Conservation (phyloP, 2,797 vertebrate species). For the Smutsia temminckii region DNA sequence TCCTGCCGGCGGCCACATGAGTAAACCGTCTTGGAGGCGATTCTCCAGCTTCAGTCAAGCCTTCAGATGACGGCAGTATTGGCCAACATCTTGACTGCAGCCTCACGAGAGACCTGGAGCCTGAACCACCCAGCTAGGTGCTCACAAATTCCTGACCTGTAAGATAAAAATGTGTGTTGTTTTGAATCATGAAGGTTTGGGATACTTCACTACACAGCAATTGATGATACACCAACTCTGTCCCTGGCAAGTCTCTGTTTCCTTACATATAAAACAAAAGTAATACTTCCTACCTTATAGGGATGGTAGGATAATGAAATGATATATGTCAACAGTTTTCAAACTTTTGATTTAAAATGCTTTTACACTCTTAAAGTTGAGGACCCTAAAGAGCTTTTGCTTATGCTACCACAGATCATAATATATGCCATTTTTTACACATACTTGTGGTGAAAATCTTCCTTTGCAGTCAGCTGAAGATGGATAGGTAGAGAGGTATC, state of each 20-base stretch:
- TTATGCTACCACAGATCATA: not conserved
- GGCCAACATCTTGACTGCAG: not conserved
- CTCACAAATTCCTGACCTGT: not conserved
- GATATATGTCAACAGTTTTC: not conserved
- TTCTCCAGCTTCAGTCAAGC: not conserved
- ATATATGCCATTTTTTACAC: not conserved
- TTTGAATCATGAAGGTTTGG: not conserved
- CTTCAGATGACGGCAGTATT: not conserved
- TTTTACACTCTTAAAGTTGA: not conserved
- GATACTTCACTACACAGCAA: not conserved
- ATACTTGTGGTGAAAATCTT: not conserved
- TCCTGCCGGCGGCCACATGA: not conserved
- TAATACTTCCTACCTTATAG: not conserved
- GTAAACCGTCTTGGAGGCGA: not conserved
- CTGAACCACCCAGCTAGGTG: not conserved
- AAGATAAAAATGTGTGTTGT: not conserved
- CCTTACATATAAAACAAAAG: constrained; percentile 6
- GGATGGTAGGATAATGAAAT: not conserved
- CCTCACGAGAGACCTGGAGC: not conserved
- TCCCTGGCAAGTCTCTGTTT: not conserved
- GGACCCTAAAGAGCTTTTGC: not conserved
- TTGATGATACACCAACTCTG: not conserved
- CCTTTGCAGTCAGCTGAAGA: not conserved
- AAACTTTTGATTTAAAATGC: not conserved
- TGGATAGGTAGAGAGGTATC: not conserved